Evolutionary conservation across 2,888 invertebrate genomes (phyloP).

Genomic region (Petrophora chlorosata): DNA sequence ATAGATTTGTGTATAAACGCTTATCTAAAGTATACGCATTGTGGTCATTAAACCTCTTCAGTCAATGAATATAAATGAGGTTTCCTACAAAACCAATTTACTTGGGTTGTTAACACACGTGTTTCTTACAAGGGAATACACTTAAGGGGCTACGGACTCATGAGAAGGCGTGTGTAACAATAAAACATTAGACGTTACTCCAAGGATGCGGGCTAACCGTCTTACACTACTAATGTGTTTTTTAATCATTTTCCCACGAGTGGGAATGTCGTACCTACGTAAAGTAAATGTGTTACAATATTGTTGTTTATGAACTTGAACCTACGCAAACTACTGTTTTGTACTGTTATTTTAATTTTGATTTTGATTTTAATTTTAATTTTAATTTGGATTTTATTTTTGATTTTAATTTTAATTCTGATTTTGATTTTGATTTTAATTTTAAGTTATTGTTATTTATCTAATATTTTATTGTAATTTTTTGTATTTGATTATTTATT

Average conservation of each 20-base stretch:
- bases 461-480: no score
- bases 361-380: no score
- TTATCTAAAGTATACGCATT: slow-evolving; percentile 6
- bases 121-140: slow-evolving; percentile 67
- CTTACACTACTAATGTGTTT: slow-evolving; percentile 35
- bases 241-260: slow-evolving; percentile 36
- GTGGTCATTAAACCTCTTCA: slow-evolving; percentile 19
- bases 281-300: no score
- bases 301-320: no score
- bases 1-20: slow-evolving; percentile 1
- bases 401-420: no score
- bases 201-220: slow-evolving; percentile 79
- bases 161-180: slow-evolving; percentile 37
- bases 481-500: no score
- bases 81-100: slow-evolving; percentile 24
- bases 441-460: no score
- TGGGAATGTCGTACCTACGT: no score
- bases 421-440: no score
- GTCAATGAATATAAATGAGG: slow-evolving; percentile 23
- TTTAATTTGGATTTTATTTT: no score
- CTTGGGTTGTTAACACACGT: slow-evolving; percentile 44
- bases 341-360: no score
- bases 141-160: slow-evolving; percentile 46
- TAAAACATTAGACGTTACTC: slow-evolving; percentile 55
- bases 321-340: no score